A percentile compares a stretch with the other conserved stretches of the same genome.
Conservation (phyloP, 2,797 vertebrate species). For the Antrozous pallidus region DNA sequence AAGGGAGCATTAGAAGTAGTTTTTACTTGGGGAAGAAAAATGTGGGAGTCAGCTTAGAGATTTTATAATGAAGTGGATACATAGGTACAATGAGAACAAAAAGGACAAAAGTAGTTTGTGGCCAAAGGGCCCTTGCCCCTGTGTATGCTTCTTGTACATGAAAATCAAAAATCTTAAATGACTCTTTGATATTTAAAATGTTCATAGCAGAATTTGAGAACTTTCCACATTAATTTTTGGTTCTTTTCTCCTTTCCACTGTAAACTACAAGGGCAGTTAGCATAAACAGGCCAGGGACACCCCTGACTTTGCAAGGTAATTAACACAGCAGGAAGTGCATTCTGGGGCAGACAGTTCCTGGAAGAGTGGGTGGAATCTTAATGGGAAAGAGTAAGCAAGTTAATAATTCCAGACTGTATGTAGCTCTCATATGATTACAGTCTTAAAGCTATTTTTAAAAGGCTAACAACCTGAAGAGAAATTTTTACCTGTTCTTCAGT, state of each 20-base stretch:
- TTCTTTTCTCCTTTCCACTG: constrained; percentile 48
- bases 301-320: constrained; percentile 67
- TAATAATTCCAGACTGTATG: constrained; percentile 50
- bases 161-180: constrained; percentile 34
- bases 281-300: constrained; percentile 51
- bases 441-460: constrained; percentile 59
- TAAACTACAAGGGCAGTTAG: constrained; percentile 60
- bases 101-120: not conserved
- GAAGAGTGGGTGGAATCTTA: constrained; percentile 66
- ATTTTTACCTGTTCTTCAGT: constrained; percentile 44
- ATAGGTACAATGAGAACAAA: not conserved
- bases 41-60: not conserved
- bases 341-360: constrained; percentile 51
- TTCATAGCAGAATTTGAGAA: constrained; percentile 21
- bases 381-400: constrained; percentile 51
- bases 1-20: not conserved
- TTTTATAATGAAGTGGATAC: not conserved
- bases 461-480: constrained; percentile 30
- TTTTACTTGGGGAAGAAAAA: not conserved
- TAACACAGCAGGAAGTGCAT: constrained; percentile 65
- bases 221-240: constrained; percentile 55
- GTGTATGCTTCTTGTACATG: not conserved
- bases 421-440: constrained; percentile 53
- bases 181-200: constrained; percentile 32
- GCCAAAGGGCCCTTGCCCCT: not conserved